A percentile compares a stretch with the other conserved stretches of the same genome.
These are phyloP conservation scores for Sinocyclocheilus rhinocerous DNA, from an alignment of 2,113 vertebrate genomes.

Conservation along the genomic window DNA sequence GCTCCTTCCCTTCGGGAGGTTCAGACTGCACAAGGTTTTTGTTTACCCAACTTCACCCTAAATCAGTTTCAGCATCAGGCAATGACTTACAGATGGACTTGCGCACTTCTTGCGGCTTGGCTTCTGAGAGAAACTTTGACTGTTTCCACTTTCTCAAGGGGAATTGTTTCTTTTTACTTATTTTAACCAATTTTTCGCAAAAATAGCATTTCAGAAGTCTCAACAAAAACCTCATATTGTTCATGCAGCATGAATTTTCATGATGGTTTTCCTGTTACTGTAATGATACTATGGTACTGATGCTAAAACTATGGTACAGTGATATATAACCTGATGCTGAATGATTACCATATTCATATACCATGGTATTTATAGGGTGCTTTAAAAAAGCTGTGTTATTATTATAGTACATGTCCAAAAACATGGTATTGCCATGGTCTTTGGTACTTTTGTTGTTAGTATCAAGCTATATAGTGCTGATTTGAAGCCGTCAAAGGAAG, in stretches of 20 bases:
- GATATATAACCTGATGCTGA: not conserved
- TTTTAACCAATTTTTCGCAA: not conserved
- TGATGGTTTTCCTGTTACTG: not conserved
- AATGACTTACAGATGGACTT: conserved; percentile 66
- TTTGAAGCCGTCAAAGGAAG: not conserved
- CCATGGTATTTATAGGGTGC: not conserved
- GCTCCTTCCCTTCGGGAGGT: not conserved
- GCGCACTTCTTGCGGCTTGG: not conserved
- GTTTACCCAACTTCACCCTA: conserved; percentile 54
- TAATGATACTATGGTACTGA: not conserved
- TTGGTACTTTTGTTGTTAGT: not conserved
- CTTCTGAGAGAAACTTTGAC: conserved; percentile 9
- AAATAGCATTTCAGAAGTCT: not conserved
- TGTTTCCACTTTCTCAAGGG: not conserved
- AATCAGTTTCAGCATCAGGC: conserved; percentile 62
- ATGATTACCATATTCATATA: not conserved
- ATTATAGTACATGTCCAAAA: not conserved
- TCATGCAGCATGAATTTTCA: not conserved
- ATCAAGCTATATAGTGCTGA: not conserved
- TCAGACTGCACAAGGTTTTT: conserved; percentile 43
- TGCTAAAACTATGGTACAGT: not conserved
- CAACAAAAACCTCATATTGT: not conserved
- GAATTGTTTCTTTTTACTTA: not conserved
- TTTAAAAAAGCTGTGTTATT: not conserved
- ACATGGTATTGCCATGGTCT: not conserved